A percentile compares a stretch with the other conserved stretches of the same genome.
Conservation (phyloP, 2,797 vertebrate species). For the Sarcophilus harrisii region DNA sequence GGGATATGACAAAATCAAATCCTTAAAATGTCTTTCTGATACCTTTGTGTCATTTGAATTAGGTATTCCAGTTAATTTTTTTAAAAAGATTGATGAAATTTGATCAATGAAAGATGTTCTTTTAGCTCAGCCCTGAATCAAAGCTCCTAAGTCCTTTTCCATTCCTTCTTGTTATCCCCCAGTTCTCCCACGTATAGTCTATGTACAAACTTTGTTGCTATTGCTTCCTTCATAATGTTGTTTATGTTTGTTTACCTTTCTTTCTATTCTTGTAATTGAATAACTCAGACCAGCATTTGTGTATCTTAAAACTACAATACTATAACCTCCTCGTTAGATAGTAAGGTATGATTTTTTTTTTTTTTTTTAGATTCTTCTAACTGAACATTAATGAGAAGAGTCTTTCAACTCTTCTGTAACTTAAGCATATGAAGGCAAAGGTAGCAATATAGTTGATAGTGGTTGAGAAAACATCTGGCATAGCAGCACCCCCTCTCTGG, state of each 20-base stretch:
- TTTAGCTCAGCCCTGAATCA: not conserved
- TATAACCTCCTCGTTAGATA: slow-evolving; percentile 17
- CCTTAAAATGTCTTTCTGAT: not conserved
- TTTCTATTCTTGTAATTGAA: not conserved
- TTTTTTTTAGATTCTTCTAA: slow-evolving; percentile 20
- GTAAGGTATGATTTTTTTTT: slow-evolving; percentile 1
- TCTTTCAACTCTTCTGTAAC: not conserved
- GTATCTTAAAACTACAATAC: not conserved
- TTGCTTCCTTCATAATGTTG: not conserved
- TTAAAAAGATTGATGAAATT: slow-evolving; percentile 48
- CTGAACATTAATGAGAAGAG: slow-evolving; percentile 33
- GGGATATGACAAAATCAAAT: slow-evolving; percentile 30
- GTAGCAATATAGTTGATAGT: slow-evolving; percentile 39
- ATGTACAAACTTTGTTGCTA: not conserved
- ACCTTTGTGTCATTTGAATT: not conserved
- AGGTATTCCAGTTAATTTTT: slow-evolving; percentile 40
- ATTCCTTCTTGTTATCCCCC: slow-evolving; percentile 4
- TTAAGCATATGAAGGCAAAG: slow-evolving; percentile 25
- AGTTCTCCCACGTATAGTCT: not conserved
- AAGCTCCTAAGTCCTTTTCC: not conserved
- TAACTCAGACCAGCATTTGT: not conserved
- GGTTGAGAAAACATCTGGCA: not conserved
- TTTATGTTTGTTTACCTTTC: slow-evolving; percentile 1
- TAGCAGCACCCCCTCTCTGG: not conserved
- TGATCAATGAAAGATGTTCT: slow-evolving; percentile 13